A percentile compares a stretch with the other conserved stretches of the same genome.
Conservation (phyloP, 2,888 invertebrate species). For the Catocala nupta region DNA sequence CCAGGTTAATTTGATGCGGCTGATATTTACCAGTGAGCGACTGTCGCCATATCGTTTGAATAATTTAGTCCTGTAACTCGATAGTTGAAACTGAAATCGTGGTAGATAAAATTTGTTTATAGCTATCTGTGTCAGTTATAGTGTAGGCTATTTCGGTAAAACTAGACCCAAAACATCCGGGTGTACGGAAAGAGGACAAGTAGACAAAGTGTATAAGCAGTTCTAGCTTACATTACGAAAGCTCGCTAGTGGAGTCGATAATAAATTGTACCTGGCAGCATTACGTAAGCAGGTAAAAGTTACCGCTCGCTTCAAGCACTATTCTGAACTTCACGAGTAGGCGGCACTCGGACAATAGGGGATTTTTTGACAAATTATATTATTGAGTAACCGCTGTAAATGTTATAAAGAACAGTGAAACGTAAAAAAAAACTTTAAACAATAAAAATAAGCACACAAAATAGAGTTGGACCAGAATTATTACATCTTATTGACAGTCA, state of each 20-base stretch:
- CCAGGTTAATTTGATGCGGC: constrained; percentile 15
- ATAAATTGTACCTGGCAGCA: constrained; percentile 80
- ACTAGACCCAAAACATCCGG: constrained; percentile 57
- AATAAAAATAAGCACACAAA: neutral
- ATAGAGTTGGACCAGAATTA: neutral
- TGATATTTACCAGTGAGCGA: constrained; percentile 7
- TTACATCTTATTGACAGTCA: constrained; percentile 8
- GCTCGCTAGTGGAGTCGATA: constrained; percentile 78
- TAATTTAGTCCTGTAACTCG: constrained; percentile 3
- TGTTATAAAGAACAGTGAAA: neutral
- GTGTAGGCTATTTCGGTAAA: constrained; percentile 21
- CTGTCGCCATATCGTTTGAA: constrained; percentile 9
- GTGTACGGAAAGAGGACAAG: constrained; percentile 62
- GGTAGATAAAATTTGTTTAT: neutral
- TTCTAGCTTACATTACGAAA: constrained; percentile 82
- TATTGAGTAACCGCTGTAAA: neutral
- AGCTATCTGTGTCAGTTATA: neutral
- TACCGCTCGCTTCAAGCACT: constrained; percentile 74
- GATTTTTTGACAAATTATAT: constrained; percentile 16
- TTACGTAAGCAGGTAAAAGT: constrained; percentile 86
- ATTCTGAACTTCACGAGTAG: constrained; percentile 76
- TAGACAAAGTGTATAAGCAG: constrained; percentile 67
- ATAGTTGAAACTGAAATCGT: constrained; percentile 10
- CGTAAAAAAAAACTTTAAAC: neutral
- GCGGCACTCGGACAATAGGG: constrained; percentile 48